phyloP scores from a whole-genome alignment of 2,113 vertebrate species.

The Motacilla alba region DNA sequence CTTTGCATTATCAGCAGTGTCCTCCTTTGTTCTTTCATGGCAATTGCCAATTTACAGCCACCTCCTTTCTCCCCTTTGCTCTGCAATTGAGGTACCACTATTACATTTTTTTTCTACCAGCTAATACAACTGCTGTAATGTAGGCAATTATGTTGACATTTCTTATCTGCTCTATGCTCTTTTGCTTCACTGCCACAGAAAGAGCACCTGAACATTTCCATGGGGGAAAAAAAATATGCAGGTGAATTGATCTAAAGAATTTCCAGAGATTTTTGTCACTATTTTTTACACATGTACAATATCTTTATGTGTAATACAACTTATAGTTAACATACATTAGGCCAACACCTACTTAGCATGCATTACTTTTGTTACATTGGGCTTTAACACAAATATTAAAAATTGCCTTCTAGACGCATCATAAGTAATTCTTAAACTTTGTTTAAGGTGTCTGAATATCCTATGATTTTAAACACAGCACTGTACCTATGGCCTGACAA shows the following conservation, averaged over 20 bases:
- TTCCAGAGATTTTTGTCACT: neutral
- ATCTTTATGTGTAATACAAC: neutral
- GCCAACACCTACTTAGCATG: neutral
- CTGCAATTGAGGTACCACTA: neutral
- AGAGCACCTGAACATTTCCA: neutral
- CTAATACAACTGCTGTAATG: neutral
- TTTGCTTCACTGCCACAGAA: neutral
- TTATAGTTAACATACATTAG: neutral
- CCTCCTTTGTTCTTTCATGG: neutral
- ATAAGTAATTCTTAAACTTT: neutral
- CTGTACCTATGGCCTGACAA: too few species aligned
- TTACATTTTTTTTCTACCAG: neutral
- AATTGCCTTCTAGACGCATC: neutral
- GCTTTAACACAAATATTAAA: neutral
- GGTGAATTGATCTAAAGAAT: neutral
- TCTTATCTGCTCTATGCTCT: neutral
- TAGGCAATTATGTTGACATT: neutral
- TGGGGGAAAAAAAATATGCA: rapidly evolving
- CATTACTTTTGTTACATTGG: too few species aligned
- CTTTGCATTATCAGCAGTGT: neutral
- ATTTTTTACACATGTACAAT: neutral
- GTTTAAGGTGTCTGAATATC: neutral
- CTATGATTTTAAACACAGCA: neutral
- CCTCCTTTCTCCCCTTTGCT: neutral
- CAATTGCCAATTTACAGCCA: neutral